A percentile compares a stretch with the other conserved stretches of the same genome.
phyloP scores from a whole-genome alignment of 2,888 invertebrate species.

The Sphaerophoria rueppellii region DNA sequence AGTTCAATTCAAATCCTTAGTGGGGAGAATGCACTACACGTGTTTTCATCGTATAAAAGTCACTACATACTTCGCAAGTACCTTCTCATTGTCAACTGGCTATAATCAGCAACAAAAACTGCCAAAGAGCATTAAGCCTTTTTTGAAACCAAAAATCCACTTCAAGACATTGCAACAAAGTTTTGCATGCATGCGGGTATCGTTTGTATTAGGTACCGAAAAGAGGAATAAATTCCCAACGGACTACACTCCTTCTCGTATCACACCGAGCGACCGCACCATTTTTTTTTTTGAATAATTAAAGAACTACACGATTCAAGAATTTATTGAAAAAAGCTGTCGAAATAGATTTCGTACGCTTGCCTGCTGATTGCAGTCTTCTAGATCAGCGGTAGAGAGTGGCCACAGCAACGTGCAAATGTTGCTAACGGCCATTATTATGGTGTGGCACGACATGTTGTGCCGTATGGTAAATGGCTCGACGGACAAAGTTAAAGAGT shows the following conservation, averaged over 20 bases:
- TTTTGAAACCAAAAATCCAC: constrained; percentile 29
- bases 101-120: constrained; percentile 40
- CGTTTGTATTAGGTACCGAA: constrained; percentile 32
- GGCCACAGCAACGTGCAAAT: constrained; percentile 6
- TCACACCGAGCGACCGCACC: too few relatives aligned
- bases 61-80: constrained; percentile 30
- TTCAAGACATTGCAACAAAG: constrained; percentile 14
- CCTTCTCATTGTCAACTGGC: constrained; percentile 34
- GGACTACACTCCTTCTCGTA: neutral
- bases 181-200: constrained; percentile 34
- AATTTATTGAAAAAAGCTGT: constrained; percentile 71
- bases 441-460: constrained; percentile 58
- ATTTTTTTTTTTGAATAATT: constrained; percentile 48
- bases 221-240: constrained; percentile 32
- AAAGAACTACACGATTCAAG: constrained; percentile 66
- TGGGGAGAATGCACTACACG: constrained; percentile 32
- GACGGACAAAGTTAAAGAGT: neutral
- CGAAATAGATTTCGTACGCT: constrained; percentile 63
- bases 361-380: too few relatives aligned
- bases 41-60: constrained; percentile 50
- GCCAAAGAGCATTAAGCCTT: constrained; percentile 38
- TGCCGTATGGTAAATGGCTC: constrained; percentile 41
- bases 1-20: neutral
- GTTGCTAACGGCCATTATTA: too few relatives aligned
- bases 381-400: constrained; percentile 17